phyloP scores from a whole-genome alignment of 2,888 invertebrate species.

The Campoletis raptor region DNA sequence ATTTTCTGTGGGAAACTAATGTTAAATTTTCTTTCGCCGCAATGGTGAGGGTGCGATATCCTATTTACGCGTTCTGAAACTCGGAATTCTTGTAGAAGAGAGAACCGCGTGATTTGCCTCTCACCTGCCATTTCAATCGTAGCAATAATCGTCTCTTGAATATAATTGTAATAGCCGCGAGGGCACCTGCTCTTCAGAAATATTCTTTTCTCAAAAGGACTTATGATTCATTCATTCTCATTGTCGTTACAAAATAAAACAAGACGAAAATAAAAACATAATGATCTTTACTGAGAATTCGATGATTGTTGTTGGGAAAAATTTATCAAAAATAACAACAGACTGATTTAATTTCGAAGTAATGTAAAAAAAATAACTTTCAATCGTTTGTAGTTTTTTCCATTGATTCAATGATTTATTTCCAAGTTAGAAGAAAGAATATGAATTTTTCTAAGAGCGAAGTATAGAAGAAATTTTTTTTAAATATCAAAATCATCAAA shows the following conservation, averaged over 20 bases:
- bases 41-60: conserved; percentile 7
- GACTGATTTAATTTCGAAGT: neutral
- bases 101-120: conserved; percentile 53
- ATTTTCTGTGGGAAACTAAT: conserved; percentile 24
- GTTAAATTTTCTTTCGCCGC: conserved; percentile 6
- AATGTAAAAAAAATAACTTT: neutral
- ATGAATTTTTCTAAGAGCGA: neutral
- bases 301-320: neutral
- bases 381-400: neutral
- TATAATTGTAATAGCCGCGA: conserved; percentile 44
- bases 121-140: conserved; percentile 61
- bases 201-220: neutral
- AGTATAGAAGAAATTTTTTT: neutral
- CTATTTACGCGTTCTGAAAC: conserved; percentile 4
- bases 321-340: neutral
- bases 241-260: neutral
- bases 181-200: conserved; percentile 42
- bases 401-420: neutral
- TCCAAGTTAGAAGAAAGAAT: neutral
- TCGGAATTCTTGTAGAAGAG: conserved; percentile 49
- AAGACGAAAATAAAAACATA: neutral
- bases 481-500: neutral
- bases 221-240: conserved; percentile 13
- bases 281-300: neutral
- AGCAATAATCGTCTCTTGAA: conserved; percentile 40